Evolutionary conservation across 1,140 invertebrate genomes (phyloP).

Genomic region (Nasonia vitripennis): DNA sequence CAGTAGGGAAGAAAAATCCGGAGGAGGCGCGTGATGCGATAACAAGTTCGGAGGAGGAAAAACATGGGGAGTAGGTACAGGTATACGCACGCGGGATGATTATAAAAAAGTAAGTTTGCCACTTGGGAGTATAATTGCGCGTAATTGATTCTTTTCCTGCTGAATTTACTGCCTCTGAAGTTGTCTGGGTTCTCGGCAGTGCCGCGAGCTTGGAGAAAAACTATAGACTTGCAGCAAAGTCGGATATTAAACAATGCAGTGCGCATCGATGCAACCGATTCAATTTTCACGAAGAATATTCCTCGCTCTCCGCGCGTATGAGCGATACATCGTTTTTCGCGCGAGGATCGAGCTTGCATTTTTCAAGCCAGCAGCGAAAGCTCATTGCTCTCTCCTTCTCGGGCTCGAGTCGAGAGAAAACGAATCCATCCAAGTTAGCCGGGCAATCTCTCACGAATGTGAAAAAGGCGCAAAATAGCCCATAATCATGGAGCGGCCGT

Average conservation of each 20-base stretch:
- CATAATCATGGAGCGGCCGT: background rate
- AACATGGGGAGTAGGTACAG: background rate
- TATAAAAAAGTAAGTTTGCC: background rate
- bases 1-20: constrained; percentile 8
- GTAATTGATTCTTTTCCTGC: constrained; percentile 10
- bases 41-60: constrained; percentile 17
- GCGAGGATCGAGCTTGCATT: too few relatives aligned
- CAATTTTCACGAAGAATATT: too few relatives aligned
- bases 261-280: too few relatives aligned
- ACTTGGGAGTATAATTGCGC: constrained; percentile 2
- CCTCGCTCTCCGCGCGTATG: too few relatives aligned
- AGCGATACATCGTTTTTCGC: background rate
- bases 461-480: background rate
- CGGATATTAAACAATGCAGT: too few relatives aligned
- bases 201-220: too few relatives aligned
- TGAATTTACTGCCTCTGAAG: background rate
- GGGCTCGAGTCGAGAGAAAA: background rate
- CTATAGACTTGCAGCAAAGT: too few relatives aligned
- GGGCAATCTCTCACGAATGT: background rate
- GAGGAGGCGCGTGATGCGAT: constrained; percentile 15
- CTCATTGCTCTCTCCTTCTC: too few relatives aligned
- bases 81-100: background rate
- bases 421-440: too few relatives aligned
- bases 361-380: too few relatives aligned
- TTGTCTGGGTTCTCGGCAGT: background rate